Evolutionary conservation across 2,113 vertebrate species (phyloP).

Genomic region (Alligator mississippiensis): DNA sequence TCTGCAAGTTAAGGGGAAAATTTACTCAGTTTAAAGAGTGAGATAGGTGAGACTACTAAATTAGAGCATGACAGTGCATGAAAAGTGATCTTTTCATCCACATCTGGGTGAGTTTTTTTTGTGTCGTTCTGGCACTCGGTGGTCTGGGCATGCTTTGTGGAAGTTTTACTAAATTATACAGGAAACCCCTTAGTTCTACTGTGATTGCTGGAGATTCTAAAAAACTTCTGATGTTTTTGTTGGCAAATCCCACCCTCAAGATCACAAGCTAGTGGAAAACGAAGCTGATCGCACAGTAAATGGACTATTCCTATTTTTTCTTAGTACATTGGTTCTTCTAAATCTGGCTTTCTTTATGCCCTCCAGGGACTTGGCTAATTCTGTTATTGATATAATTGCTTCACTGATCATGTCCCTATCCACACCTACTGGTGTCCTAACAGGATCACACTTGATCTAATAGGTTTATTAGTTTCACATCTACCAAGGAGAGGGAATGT

Average conservation of each 20-base stretch:
- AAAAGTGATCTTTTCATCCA: not conserved
- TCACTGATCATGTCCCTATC: too few species aligned
- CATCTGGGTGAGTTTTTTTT: not conserved
- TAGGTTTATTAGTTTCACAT: slow-evolving; percentile 3
- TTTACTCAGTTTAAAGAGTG: not conserved
- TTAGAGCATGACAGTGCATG: not conserved
- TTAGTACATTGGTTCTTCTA: not conserved
- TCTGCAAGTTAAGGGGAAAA: not conserved
- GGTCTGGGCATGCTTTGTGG: not conserved
- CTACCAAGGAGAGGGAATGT: not conserved
- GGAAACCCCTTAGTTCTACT: not conserved
- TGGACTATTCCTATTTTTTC: not conserved
- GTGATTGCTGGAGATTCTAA: not conserved
- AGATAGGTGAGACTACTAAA: not conserved
- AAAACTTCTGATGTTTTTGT: not conserved
- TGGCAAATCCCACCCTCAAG: not conserved
- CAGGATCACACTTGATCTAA: not conserved
- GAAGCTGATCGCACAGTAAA: too few species aligned
- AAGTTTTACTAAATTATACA: not conserved
- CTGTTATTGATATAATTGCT: too few species aligned
- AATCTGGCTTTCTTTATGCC: not conserved
- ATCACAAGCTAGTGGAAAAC: not conserved
- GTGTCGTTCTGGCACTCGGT: not conserved
- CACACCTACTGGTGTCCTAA: too few species aligned
- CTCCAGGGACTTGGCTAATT: not conserved